Base-by-base conservation (phyloP, 2,113 vertebrate genomes). In the Etia nguti region DNA sequence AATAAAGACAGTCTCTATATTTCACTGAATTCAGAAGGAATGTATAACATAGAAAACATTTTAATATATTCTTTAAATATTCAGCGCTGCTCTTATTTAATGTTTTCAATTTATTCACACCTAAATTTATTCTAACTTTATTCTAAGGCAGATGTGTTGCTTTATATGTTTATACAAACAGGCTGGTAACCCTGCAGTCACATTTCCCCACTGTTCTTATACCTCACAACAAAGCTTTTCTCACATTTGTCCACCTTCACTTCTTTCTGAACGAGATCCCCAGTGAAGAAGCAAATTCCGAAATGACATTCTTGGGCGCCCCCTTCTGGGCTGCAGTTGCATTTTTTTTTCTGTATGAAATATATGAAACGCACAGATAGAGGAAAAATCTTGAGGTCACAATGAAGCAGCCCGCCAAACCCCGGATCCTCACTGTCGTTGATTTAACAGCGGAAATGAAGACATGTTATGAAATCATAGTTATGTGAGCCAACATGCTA, bases 251-350 rank as follows among this genome's bases (percentile, higher is more conserved):
- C 70, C 75, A 9, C 10, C 54, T 84, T 82, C 15, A 68, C 77
- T 79, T 57, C 81, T 73, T 46, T 1, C 6, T 50, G 81, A 75
- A 70, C 16, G 5, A 29, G 38, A 38, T 36, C 79, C 13, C 13
- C 24, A 18, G 12, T 13, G 9, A 12, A 22, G 29, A 55, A 4
- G 54, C 59, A 6, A n/a, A 24, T 12, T 86, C 12, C 43, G 8
- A 90, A 92, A 89, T 79, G 1, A 82, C 80, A 81, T 93, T 95
- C 94, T 95, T 68, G 89, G 90, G 92, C 91, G 94, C 96, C 96
- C 94, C 94, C 96, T 95, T 59, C 94, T 95, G 96, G 89, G 1
- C 80, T 59, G 46, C 2, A 56, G 34, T 20, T 36, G 20, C 12
- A 48, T 56, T 12, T 81, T 48, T 54, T 9, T 22, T 50, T 11